Percentiles rank a stretch among this genome's conserved stretches.
Evolutionary conservation across 2,113 vertebrate genomes (phyloP).

Genomic region (Rhinolophus sinicus): DNA sequence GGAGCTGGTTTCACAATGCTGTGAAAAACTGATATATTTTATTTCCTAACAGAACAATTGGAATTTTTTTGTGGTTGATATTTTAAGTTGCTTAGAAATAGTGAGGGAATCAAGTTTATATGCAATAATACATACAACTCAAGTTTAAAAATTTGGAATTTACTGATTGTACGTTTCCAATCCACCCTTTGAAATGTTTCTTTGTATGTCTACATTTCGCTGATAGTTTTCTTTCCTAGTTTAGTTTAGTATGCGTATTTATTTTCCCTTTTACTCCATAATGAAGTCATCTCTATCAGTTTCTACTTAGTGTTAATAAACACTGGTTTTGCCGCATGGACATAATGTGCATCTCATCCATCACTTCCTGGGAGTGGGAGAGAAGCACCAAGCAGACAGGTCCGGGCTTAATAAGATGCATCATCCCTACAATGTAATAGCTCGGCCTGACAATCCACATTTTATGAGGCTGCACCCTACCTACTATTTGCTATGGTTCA

Average conservation of each 20-base stretch:
- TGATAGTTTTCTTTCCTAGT: not conserved
- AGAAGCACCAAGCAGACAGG: not conserved
- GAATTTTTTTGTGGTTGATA: not conserved
- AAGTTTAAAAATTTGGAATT: not conserved
- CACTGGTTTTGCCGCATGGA: not conserved
- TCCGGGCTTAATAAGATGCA: constrained; percentile 7
- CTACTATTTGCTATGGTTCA: constrained; percentile 41
- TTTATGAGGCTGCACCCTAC: not conserved
- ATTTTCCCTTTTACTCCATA: not conserved
- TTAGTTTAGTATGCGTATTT: not conserved
- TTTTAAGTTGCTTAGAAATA: not conserved
- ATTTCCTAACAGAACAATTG: not conserved
- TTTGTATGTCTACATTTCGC: rapidly evolving
- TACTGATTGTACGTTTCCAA: not conserved
- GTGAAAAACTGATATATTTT: not conserved
- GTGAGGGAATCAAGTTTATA: not conserved
- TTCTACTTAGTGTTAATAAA: not conserved
- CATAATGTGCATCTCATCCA: rapidly evolving
- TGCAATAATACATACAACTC: not conserved
- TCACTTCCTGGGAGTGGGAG: rapidly evolving
- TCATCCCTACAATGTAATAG: not conserved
- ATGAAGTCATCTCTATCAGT: not conserved
- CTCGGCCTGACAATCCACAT: not conserved
- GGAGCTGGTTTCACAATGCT: not conserved
- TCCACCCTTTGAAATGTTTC: not conserved